Percentiles rank a stretch among this genome's conserved stretches.
phyloP scores from a whole-genome alignment of 1,140 invertebrate species.

The Lordiphosa stackelbergi region DNA sequence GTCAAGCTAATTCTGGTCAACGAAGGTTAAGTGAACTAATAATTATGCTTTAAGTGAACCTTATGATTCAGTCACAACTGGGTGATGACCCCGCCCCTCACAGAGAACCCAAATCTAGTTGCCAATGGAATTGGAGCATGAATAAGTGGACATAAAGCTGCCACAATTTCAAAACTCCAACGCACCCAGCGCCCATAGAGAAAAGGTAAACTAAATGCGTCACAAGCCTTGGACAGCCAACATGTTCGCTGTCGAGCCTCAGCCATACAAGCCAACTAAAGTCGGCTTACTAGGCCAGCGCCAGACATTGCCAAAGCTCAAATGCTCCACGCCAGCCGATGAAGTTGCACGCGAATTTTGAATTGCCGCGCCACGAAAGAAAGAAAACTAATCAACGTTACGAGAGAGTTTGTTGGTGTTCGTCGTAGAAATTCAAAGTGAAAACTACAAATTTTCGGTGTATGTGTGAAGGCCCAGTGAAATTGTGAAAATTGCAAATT shows the following conservation, averaged over 20 bases:
- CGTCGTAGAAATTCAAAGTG: slow-evolving; percentile 57
- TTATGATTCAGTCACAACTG: slow-evolving; percentile 45
- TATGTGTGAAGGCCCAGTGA: slow-evolving; percentile 50
- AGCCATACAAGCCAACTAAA: not conserved
- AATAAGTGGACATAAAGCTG: slow-evolving; percentile 41
- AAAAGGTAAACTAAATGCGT: slow-evolving; percentile 17
- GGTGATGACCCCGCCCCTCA: slow-evolving; percentile 22
- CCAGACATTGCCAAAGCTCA: slow-evolving; percentile 42
- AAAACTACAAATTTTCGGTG: slow-evolving; percentile 45
- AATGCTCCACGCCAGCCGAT: slow-evolving; percentile 55
- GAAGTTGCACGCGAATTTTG: slow-evolving; percentile 66
- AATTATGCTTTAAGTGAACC: slow-evolving; percentile 27
- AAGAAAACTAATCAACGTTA: slow-evolving; percentile 18
- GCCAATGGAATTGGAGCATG: slow-evolving; percentile 52
- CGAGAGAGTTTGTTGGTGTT: slow-evolving; percentile 47
- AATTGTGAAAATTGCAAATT: slow-evolving; percentile 67
- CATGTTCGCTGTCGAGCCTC: slow-evolving; percentile 46
- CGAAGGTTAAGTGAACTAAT: slow-evolving; percentile 54
- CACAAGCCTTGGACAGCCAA: slow-evolving; percentile 17
- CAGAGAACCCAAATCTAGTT: slow-evolving; percentile 32
- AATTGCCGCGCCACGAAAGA: slow-evolving; percentile 31
- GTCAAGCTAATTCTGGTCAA: slow-evolving; percentile 37
- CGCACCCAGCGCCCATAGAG: not conserved
- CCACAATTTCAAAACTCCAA: not conserved
- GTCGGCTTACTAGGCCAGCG: slow-evolving; percentile 23